phyloP scores from a whole-genome alignment of 2,888 invertebrate species.

The Anticlea derivata region DNA sequence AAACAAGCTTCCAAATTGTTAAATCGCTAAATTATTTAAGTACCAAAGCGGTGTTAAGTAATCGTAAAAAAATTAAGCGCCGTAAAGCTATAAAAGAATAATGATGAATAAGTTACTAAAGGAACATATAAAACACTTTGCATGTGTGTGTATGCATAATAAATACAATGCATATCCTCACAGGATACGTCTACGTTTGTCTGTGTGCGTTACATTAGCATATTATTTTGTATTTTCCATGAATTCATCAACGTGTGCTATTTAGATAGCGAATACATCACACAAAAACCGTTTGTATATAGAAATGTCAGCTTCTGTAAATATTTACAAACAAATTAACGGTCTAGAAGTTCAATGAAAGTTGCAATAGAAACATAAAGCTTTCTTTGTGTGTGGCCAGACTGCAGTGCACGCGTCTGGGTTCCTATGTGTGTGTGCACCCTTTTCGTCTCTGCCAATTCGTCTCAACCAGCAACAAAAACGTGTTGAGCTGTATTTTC shows the following conservation, averaged over 20 bases:
- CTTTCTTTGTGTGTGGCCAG: constrained; percentile 57
- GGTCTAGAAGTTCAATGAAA: constrained; percentile 42
- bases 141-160: constrained; percentile 12
- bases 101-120: constrained; percentile 32
- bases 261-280: constrained; percentile 4
- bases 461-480: constrained; percentile 23
- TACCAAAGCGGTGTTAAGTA: constrained; percentile 15
- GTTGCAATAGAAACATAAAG: constrained; percentile 38
- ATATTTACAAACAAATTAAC: constrained; percentile 33
- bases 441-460: constrained; percentile 69
- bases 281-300: constrained; percentile 11
- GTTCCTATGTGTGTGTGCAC: constrained; percentile 66
- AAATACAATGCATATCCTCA: constrained; percentile 24
- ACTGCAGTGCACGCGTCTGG: constrained; percentile 67
- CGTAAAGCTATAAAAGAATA: constrained; percentile 49
- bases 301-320: constrained; percentile 19
- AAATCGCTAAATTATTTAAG: too few relatives aligned
- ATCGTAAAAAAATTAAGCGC: too few relatives aligned
- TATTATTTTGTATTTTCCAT: constrained; percentile 34
- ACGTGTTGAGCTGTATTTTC: constrained; percentile 20
- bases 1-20: too few relatives aligned
- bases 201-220: constrained; percentile 36
- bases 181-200: constrained; percentile 26
- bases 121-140: constrained; percentile 19
- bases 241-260: constrained; percentile 36